phyloP scores from a whole-genome alignment of 1,140 invertebrate genomes.

The Apolygus lucorum region DNA sequence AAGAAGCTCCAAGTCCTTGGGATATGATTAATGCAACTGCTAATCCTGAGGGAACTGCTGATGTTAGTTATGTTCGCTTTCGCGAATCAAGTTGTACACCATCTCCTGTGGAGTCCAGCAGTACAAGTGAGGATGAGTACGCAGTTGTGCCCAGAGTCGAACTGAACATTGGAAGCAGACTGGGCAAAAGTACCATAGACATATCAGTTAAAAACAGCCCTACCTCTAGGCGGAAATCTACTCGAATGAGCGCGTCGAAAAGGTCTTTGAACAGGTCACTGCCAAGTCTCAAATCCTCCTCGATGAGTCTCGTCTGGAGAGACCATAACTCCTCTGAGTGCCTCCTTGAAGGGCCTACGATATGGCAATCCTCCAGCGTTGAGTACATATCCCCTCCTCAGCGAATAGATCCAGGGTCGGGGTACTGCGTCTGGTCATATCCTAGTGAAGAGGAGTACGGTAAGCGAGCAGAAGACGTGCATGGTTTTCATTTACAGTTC shows the following conservation, averaged over 20 bases:
- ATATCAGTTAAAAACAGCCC: constrained; percentile 15
- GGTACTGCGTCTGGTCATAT: constrained; percentile 32
- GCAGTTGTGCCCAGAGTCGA: constrained; percentile 25
- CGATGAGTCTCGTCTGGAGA: background rate
- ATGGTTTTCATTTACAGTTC: constrained; percentile 4
- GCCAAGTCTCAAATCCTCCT: constrained; percentile 22
- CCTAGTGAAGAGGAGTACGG: constrained; percentile 23
- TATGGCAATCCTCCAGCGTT: constrained; percentile 21
- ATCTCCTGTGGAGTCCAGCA: constrained; percentile 7
- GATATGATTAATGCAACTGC: background rate
- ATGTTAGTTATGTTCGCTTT: constrained; percentile 17
- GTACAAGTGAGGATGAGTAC: constrained; percentile 39
- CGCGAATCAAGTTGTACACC: constrained; percentile 11
- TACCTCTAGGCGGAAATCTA: background rate
- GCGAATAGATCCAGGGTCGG: constrained; percentile 23
- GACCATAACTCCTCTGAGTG: constrained; percentile 14
- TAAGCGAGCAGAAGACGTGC: constrained; percentile 19
- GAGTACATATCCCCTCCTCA: constrained; percentile 31
- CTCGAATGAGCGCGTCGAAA: background rate
- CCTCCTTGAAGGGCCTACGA: background rate
- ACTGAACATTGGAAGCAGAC: constrained; percentile 2
- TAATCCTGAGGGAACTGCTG: constrained; percentile 12
- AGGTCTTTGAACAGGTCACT: constrained; percentile 25
- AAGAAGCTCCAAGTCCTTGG: background rate
- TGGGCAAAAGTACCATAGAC: constrained; percentile 22